phyloP scores from a whole-genome alignment of 1,140 invertebrate species.

The Tyrophagus putrescentiae region DNA sequence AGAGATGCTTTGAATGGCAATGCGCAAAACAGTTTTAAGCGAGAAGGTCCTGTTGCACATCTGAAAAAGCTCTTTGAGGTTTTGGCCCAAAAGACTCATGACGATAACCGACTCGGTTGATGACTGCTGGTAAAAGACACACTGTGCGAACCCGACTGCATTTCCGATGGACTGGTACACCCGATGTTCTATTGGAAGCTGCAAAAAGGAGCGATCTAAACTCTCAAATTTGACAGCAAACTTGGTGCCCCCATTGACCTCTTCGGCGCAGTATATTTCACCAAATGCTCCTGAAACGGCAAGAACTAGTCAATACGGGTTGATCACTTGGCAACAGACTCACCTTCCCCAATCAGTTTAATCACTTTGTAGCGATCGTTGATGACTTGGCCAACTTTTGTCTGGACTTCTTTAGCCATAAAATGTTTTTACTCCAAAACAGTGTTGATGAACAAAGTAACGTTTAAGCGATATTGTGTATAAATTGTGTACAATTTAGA shows the following conservation, averaged over 20 bases:
- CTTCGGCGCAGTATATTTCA: background rate
- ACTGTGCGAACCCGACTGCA: background rate
- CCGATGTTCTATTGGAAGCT: background rate
- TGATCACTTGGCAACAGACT: background rate
- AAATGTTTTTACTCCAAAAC: no score
- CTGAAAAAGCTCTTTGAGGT: constrained; percentile 27
- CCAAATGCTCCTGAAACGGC: background rate
- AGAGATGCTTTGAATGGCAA: constrained; percentile 7
- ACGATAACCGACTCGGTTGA: constrained; percentile 19
- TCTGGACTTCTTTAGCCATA: no score
- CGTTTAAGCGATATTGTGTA: no score
- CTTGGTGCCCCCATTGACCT: constrained; percentile 2
- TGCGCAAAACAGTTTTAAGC: constrained; percentile 12
- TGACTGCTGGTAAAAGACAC: background rate
- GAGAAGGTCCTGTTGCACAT: constrained; percentile 22
- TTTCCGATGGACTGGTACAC: background rate
- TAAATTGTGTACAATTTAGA: no score
- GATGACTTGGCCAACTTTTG: background rate
- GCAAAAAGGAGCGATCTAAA: background rate
- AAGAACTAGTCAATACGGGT: background rate
- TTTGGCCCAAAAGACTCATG: constrained; percentile 26
- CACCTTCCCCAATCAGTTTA: background rate
- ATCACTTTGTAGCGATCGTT: background rate
- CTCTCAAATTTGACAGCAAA: constrained; percentile 17
- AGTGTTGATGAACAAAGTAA: no score